Evolutionary conservation across 2,888 invertebrate genomes (phyloP), one percentile per base, ranked within the genome.

Genomic region (Lottia scabra): DNA sequence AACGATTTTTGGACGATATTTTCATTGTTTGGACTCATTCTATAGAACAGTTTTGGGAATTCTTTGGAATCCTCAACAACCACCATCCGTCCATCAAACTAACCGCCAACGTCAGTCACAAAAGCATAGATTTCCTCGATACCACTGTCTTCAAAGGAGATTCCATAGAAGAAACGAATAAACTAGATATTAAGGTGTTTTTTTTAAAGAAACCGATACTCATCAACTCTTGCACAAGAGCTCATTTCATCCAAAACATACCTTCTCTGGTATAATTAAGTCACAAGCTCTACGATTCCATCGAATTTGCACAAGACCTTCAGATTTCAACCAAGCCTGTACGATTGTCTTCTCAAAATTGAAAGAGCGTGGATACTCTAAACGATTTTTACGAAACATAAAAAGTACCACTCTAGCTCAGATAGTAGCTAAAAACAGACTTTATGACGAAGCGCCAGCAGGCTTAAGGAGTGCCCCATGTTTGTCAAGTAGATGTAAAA

Each of bases 51-150:
- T n/a, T n/a, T n/a, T n/a, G n/a, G n/a, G n/a, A n/a, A n/a, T n/a
- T n/a, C n/a, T n/a, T n/a, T n/a, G n/a, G n/a, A n/a, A n/a, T n/a
- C n/a, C n/a, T n/a, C n/a, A n/a, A n/a, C n/a, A n/a, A n/a, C n/a
- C n/a, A n/a, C n/a, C n/a, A n/a, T n/a, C n/a, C n/a, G n/a, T n/a
- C 48, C 48, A 48, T 48, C 48, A 48, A 48, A 48, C 48, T 48
- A 48, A 48, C 48, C n/a, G 48, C 48, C 4, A 48, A 48, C 48
- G 48, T 48, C 10, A 48, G 48, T 48, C 13, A 48, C 48, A 48
- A 48, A 48, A 48, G 48, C 48, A 48, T 48, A 15, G 48, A 48
- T 15, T 48, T 48, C 12, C 15, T 48, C 16, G 48, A 48, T 48
- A 48, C 48, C 16, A 48, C 48, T 13, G 48, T 48, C 16, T 48